Conservation (phyloP, 2,113 vertebrate genomes). For the Polypterus senegalus region DNA sequence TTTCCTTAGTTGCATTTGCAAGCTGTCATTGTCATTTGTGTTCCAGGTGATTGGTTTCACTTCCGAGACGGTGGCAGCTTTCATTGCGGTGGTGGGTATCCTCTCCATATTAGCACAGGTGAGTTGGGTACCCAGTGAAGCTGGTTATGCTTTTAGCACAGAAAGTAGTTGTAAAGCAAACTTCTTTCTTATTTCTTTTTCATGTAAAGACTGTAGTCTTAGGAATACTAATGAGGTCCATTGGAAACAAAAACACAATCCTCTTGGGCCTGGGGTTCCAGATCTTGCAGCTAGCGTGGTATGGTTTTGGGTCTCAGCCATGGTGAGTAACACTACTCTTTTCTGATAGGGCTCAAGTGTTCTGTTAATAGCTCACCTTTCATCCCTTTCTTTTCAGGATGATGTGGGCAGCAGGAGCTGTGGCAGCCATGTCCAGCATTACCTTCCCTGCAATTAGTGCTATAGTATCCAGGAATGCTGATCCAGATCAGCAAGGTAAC, state of each 20-base stretch:
- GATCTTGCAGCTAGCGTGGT: conserved; percentile 84
- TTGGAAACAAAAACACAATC: conserved; percentile 85
- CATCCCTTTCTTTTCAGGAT: conserved; percentile 48
- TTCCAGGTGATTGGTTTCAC: conserved; percentile 71
- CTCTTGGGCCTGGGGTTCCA: conserved; percentile 78
- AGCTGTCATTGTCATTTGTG: too few relatives aligned
- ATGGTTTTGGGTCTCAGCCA: conserved; percentile 79
- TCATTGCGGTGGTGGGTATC: conserved; percentile 78
- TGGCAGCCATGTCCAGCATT: conserved; percentile 86
- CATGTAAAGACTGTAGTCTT: conserved; percentile 65
- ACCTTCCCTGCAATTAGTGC: conserved; percentile 76
- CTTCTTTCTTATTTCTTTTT: conserved; percentile 6
- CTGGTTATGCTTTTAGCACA: background rate
- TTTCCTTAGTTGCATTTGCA: too few relatives aligned
- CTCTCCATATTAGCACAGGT: conserved; percentile 86
- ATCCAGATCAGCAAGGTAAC: conserved; percentile 77
- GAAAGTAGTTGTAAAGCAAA: background rate
- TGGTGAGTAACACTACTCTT: conserved; percentile 54
- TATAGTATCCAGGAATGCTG: conserved; percentile 71
- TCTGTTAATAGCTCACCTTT: background rate
- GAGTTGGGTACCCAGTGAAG: conserved; percentile 15
- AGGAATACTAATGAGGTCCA: conserved; percentile 77
- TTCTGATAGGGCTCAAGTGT: background rate
- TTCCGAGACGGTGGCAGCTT: conserved; percentile 74
- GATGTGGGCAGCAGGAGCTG: conserved; percentile 83